Evolutionary conservation across 2,797 vertebrate genomes (phyloP).

Genomic region (Gallinago stenura): DNA sequence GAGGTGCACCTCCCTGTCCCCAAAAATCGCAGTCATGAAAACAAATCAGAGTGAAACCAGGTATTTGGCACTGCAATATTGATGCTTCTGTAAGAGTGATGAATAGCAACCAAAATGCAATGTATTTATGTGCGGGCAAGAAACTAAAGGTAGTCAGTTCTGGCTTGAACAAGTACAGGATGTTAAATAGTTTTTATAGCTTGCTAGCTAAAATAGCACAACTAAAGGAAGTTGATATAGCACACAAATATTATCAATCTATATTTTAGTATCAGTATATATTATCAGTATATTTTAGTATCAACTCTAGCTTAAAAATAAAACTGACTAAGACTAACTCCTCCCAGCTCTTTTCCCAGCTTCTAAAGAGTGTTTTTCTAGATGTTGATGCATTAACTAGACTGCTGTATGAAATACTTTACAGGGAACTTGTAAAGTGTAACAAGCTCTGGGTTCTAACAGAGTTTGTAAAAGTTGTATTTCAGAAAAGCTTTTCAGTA

Average conservation of each 20-base stretch:
- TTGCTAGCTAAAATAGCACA: not conserved
- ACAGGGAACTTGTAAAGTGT: not conserved
- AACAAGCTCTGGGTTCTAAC: not conserved
- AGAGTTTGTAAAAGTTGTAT: not conserved
- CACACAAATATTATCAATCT: not conserved
- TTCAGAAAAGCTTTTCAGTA: constrained; percentile 21
- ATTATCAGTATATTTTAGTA: not conserved
- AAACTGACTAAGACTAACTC: not conserved
- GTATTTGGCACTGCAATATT: not conserved
- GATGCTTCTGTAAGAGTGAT: not conserved
- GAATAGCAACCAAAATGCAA: not conserved
- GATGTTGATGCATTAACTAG: constrained; percentile 10
- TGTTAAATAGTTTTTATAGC: not conserved
- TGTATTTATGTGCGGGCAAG: not conserved
- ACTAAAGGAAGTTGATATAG: not conserved
- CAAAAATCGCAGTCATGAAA: not conserved
- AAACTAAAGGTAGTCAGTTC: not conserved
- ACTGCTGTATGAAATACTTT: not conserved
- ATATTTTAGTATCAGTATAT: not conserved
- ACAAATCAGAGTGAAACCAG: not conserved
- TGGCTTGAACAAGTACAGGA: not conserved
- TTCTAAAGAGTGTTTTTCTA: not conserved
- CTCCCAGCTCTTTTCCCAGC: not conserved
- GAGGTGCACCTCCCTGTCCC: not conserved
- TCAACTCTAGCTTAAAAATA: constrained; percentile 1